These are phyloP conservation scores for Macaca fascicularis DNA, from an alignment of 2,113 vertebrate genomes.

Conservation along the genomic window T2T-MFA8v1.1 NC_088391.1:59901501-59902000, in stretches of 20 bases:
- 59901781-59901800: neutral
- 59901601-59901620: too few relatives aligned
- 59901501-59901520: neutral
- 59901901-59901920: neutral
- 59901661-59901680: too few relatives aligned
- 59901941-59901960: neutral
- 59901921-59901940: neutral
- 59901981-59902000: accelerated
- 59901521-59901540: neutral
- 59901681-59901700: too few relatives aligned
- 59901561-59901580: neutral
- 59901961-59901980: neutral
- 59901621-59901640: too few relatives aligned
- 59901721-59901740: too few relatives aligned
- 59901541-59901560: neutral
- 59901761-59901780: neutral
- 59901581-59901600: neutral
- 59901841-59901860: neutral
- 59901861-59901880: neutral
- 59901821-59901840: neutral
- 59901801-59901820: too few relatives aligned
- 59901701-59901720: too few relatives aligned
- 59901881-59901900: neutral
- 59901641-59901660: too few relatives aligned
- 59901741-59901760: too few relatives aligned